Percentiles rank a stretch among this genome's conserved stretches.
phyloP scores from a whole-genome alignment of 2,888 invertebrate genomes.

The Drosophila paranaensis region DNA sequence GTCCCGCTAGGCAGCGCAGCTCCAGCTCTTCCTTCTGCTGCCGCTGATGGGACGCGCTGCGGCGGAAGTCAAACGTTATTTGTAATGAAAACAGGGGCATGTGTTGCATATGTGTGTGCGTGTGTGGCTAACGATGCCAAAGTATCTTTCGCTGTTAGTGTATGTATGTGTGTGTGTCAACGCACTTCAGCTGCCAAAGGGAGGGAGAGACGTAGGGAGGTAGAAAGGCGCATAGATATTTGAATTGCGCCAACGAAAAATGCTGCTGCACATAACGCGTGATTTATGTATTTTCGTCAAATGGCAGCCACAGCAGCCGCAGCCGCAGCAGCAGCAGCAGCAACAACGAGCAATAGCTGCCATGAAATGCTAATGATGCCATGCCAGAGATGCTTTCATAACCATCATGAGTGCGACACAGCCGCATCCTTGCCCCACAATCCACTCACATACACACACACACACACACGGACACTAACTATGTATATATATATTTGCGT shows the following conservation, averaged over 20 bases:
- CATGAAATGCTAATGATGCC: constrained; percentile 79
- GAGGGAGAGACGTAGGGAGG: not conserved
- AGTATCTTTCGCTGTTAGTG: constrained; percentile 26
- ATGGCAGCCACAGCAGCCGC: constrained; percentile 65
- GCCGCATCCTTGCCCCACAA: constrained; percentile 34
- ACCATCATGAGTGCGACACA: constrained; percentile 45
- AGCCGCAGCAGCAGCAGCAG: constrained; percentile 21
- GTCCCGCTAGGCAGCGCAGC: constrained; percentile 28
- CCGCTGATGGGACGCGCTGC: constrained; percentile 56
- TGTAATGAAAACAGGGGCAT: constrained; percentile 81
- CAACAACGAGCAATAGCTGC: constrained; percentile 52
- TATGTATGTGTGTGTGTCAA: constrained; percentile 64
- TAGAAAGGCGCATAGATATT: constrained; percentile 51
- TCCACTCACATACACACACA: constrained; percentile 9
- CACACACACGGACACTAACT: constrained; percentile 2
- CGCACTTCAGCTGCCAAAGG: constrained; percentile 60
- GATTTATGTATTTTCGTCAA: constrained; percentile 77
- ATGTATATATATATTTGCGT: constrained; percentile 12
- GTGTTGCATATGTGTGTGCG: constrained; percentile 55
- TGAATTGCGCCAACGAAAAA: constrained; percentile 69
- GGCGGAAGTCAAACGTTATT: constrained; percentile 81
- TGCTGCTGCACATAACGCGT: constrained; percentile 75
- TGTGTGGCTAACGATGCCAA: constrained; percentile 61
- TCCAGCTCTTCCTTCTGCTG: constrained; percentile 26
- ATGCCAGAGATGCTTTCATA: constrained; percentile 69